Evolutionary conservation across 2,113 vertebrate genomes (phyloP), one percentile per base, ranked within the genome.

Genomic region (Caracal caracal): DNA sequence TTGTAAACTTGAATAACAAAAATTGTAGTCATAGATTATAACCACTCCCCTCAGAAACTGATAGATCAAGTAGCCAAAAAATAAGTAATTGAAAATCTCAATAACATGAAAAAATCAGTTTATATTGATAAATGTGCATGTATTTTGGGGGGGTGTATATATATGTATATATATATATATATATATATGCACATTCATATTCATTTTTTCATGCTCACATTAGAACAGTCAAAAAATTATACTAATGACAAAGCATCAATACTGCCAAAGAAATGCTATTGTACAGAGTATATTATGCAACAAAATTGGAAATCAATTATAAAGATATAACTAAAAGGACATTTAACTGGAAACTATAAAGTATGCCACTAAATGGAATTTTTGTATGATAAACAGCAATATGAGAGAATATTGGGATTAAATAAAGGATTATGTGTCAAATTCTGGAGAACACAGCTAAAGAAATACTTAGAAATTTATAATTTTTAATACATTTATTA

Each of bases 1-100:
- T 28, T 47, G 12, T 88, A 26, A 92, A 63, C 40, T n/a, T 92
- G n/a, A n/a, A 51, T 88, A 63, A 66, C 40, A 63, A 87, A 91
- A 78, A 76, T 40, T 33, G 1, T 47, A 71, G 59, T 61, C 26
- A 53, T 35, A 33, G 22, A 37, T 84, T 53, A n/a, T 73, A 73
- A 26, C 3, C 35, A 53, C 20, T 47, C 6, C 20, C 5, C 47
- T 80, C 19, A 80, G 13, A 51, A 73, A 79, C 15, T 73, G n/a
- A 71, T 59, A 51, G 71, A 37, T 73, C 22, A 47, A 88, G 30
- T 65, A 35, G 28, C 12, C 66, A 43, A 88, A 88, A 96, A 88
- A 22, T 49, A 81, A 71, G 19, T 3, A 35, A 80, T 59, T 76
- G 65, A 90, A 81, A 81, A 53, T 83, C 11, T 30, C 68, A 26